Evolutionary conservation across 2,797 vertebrate species (phyloP).

Genomic region (Sandelia bainsii): DNA sequence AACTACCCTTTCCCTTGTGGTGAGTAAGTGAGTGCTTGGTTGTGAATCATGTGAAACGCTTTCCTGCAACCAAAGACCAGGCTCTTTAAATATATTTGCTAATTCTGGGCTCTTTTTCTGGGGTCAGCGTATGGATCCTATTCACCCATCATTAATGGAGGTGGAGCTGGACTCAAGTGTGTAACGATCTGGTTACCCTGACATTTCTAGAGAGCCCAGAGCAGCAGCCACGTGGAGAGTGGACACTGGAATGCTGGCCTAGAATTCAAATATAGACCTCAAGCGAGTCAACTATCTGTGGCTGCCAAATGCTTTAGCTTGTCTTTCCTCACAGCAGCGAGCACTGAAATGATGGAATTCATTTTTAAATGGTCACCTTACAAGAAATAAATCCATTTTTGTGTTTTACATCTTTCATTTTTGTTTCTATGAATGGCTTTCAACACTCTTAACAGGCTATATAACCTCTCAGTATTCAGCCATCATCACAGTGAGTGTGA

Average conservation of each 20-base stretch:
- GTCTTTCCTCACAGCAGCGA: slow-evolving; percentile 16
- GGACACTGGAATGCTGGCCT: slow-evolving; percentile 67
- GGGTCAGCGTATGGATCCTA: slow-evolving; percentile 76
- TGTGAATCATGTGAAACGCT: slow-evolving; percentile 64
- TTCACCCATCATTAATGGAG: slow-evolving; percentile 76
- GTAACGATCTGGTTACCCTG: slow-evolving; percentile 79
- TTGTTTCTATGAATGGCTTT: slow-evolving; percentile 17
- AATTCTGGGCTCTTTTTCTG: slow-evolving; percentile 69
- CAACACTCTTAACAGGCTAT: slow-evolving; percentile 17
- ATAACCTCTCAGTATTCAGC: slow-evolving; percentile 26
- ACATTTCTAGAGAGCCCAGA: slow-evolving; percentile 77
- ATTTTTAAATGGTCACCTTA: slow-evolving; percentile 14
- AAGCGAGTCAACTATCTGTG: slow-evolving; percentile 39
- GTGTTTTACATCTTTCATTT: too few species aligned
- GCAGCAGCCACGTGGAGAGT: slow-evolving; percentile 63
- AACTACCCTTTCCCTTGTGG: not conserved
- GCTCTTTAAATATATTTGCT: slow-evolving; percentile 74
- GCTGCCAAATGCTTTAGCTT: slow-evolving; percentile 44
- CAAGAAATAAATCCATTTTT: not conserved
- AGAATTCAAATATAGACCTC: slow-evolving; percentile 82
- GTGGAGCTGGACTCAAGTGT: slow-evolving; percentile 77
- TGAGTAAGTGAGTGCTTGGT: slow-evolving; percentile 7
- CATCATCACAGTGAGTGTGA: slow-evolving; percentile 64
- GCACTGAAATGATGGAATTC: slow-evolving; percentile 17
- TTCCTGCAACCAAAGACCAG: slow-evolving; percentile 68